Evolutionary conservation across 2,888 invertebrate genomes (phyloP), one percentile per base, ranked within the genome.

Genomic region (Cybosia mesomella): DNA sequence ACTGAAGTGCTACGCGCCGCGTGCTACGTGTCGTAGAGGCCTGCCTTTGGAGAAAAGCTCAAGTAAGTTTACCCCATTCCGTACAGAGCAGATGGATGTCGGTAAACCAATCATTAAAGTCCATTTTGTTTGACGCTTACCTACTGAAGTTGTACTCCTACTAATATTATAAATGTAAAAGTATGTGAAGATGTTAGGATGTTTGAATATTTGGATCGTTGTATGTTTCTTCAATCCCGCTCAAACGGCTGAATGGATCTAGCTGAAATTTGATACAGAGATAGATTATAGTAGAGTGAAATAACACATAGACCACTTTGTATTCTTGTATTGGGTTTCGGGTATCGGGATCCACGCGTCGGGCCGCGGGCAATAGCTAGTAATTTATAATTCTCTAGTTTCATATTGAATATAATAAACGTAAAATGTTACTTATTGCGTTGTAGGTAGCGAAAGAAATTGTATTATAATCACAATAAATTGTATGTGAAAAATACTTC

Each of bases 1-100:
- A 82, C 84, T 85, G 71, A 76, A 81, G 90, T 89, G 89, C 89
- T 89, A 88, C 89, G 86, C 75, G 77, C 74, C 77, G 82, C 76
- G 81, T 76, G 89, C 90, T 92, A 91, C 93, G 91, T 73, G 61
- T 81, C 87, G 89, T 88, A 87, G 87, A 85, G 68, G 71, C 79
- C 59, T 82, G 81, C 78, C 82, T 83, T 79, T 58, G 66, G 73
- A 82, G 85, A 82, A 85, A 87, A 89, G 87, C 85, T 87, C 85
- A 87, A 89, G 92, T 93, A 86, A 91, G 92, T 91, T 68, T 21
- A 53, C 49, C 24, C 58, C 61, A 69, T 43, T 43, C 18, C 67
- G 64, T 66, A 55, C 24, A 13, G 22, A 66, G 67, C 64, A 21
- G 18, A 58, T 61, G 36, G 57, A 57, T 49, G 58, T 49, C 57